These are phyloP conservation scores for Motacilla alba DNA, from an alignment of 2,113 vertebrate genomes.

Conservation along the genomic window DNA sequence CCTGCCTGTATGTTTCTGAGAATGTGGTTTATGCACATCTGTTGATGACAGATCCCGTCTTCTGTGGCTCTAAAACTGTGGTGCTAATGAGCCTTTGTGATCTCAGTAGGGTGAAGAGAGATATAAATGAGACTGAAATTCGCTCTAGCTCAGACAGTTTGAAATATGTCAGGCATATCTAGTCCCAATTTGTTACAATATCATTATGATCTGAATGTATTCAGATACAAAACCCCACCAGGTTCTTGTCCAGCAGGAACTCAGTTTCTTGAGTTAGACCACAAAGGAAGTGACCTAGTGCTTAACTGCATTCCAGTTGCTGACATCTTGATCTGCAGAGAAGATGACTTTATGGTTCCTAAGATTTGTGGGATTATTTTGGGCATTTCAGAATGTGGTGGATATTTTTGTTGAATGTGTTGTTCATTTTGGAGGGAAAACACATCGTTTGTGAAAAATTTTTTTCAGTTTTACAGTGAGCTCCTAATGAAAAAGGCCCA, in stretches of 20 bases:
- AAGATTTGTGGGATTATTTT: neutral
- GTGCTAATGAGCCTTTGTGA: neutral
- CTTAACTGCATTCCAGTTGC: neutral
- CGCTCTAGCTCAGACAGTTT: neutral
- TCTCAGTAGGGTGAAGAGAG: neutral
- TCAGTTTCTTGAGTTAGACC: neutral
- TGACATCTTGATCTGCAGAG: neutral
- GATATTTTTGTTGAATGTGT: neutral
- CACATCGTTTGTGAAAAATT: neutral
- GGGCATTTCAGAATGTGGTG: neutral
- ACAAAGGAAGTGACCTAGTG: constrained; percentile 20
- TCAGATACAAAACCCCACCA: neutral
- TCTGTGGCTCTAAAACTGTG: neutral
- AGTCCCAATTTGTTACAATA: neutral
- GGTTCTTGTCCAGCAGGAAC: neutral
- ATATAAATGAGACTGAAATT: neutral
- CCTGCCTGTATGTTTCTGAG: accelerated
- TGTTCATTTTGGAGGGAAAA: neutral
- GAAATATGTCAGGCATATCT: neutral
- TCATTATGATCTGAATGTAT: neutral
- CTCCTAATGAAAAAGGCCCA: neutral
- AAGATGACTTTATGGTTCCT: neutral
- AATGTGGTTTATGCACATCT: neutral
- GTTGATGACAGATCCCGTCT: neutral
- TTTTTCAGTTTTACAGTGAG: neutral